Evolutionary conservation across 2,797 vertebrate genomes (phyloP).

Genomic region (Octomys mimax): DNA sequence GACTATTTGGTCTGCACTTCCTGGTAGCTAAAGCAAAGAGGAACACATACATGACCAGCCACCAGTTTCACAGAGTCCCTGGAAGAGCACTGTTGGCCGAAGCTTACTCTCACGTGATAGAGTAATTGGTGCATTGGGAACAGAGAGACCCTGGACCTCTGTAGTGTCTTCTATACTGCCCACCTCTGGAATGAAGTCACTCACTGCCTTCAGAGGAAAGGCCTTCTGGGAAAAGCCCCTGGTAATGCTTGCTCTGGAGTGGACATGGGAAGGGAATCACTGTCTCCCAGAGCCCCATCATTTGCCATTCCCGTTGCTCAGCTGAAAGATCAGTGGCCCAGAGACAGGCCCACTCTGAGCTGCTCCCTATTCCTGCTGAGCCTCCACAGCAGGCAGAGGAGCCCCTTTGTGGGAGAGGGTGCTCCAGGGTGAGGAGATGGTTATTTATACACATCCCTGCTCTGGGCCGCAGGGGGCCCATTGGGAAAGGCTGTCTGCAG

Average conservation of each 20-base stretch:
- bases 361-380: conserved; percentile 80
- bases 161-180: background rate
- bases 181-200: background rate
- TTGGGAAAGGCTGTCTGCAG: background rate
- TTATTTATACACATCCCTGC: background rate
- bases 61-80: background rate
- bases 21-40: conserved; percentile 38
- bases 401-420: background rate
- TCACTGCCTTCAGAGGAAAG: background rate
- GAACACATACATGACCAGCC: background rate
- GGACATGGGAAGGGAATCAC: background rate
- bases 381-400: conserved; percentile 80
- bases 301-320: background rate
- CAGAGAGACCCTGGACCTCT: background rate
- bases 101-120: background rate
- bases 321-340: background rate
- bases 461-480: background rate
- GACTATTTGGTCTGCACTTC: background rate
- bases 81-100: background rate
- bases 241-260: background rate
- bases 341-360: conserved; percentile 56
- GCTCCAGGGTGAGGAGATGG: background rate
- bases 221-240: background rate
- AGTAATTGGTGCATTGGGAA: background rate
- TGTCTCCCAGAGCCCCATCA: background rate